Evolutionary conservation across 1,140 invertebrate species (phyloP).

Genomic region (Chrysopa pallens): DNA sequence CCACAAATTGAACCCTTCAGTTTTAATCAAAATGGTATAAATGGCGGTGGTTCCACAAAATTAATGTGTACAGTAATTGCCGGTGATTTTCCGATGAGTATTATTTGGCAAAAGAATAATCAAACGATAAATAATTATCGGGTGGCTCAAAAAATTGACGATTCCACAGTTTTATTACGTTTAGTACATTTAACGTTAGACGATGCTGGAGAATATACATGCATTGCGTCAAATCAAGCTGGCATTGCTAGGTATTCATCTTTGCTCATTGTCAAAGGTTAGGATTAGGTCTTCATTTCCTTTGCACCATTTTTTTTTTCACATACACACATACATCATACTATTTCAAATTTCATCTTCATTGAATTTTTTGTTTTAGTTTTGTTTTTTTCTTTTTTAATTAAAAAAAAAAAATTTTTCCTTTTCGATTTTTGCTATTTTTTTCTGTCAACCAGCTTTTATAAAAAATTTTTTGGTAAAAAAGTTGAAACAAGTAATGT

Average conservation of each 20-base stretch:
- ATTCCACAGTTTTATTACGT: not conserved
- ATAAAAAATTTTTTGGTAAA: too few species aligned
- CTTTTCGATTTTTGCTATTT: too few species aligned
- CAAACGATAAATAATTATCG: conserved; percentile 12
- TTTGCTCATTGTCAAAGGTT: conserved; percentile 32
- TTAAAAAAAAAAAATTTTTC: too few species aligned
- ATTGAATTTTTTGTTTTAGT: too few species aligned
- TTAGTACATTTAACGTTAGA: conserved; percentile 10
- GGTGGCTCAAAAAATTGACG: conserved; percentile 2
- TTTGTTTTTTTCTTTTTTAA: too few species aligned
- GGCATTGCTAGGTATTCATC: conserved; percentile 39
- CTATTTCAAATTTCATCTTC: too few species aligned
- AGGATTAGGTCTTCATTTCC: not conserved
- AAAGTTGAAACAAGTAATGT: too few species aligned
- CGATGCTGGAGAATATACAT: conserved; percentile 58
- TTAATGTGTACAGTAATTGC: conserved; percentile 52
- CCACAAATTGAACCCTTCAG: conserved; percentile 45
- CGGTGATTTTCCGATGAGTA: conserved; percentile 50
- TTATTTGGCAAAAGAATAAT: conserved; percentile 43
- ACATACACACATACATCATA: too few species aligned
- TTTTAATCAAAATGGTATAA: conserved; percentile 33
- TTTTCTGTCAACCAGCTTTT: too few species aligned
- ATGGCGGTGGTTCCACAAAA: conserved; percentile 36
- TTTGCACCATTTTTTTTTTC: too few species aligned
- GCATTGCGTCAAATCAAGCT: conserved; percentile 47